Evolutionary conservation across 2,113 vertebrate genomes (phyloP), one percentile per base, ranked within the genome.

Genomic region (Caranx melampygus): DNA sequence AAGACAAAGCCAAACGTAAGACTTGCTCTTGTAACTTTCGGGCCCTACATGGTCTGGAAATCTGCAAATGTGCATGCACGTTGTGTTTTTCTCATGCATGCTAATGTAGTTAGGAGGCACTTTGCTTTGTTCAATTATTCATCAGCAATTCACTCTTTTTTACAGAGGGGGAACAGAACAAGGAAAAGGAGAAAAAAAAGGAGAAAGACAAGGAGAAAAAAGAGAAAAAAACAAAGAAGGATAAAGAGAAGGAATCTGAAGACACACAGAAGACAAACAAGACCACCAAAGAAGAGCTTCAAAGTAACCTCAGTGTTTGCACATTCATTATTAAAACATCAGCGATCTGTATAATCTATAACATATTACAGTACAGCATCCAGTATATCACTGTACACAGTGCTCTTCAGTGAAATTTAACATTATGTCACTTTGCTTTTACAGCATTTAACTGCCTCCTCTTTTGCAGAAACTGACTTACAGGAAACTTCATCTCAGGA

Each of bases 1-100:
- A 92, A 52, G 88, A 87, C 18, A 87, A 92, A 75, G n/a, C 26
- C 40, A 91, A 93, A 87, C 31, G 92, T 93, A 77, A 88, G 88
- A 45, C 9, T 16, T 55, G 57, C 26, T 15, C 45, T n/a, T 4
- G 42, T n/a, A 26, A 31, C 5, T 16, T n/a, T 33, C 21, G 11
- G 10, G 2, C 3, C 12, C 3, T 1, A 34, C 20, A 18, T 44
- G 15, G 15, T 35, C 2, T 44, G 14, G 20, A 63, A 49, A 4
- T 26, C 18, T 11, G 13, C 42, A 60, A 21, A 34, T 42, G 37
- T 26, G 35, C 34, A 44, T 40, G 3, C 3, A 31, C 33, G 26
- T 71, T 21, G 6, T 18, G 1, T 68, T 10, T 57, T 42, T 42
- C 35, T 65, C 16, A 69, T 72, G 49, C 10, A 26, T 59, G 21